Base-by-base conservation (phyloP, 2,888 invertebrate genomes). In the Andrena camellia region DNA sequence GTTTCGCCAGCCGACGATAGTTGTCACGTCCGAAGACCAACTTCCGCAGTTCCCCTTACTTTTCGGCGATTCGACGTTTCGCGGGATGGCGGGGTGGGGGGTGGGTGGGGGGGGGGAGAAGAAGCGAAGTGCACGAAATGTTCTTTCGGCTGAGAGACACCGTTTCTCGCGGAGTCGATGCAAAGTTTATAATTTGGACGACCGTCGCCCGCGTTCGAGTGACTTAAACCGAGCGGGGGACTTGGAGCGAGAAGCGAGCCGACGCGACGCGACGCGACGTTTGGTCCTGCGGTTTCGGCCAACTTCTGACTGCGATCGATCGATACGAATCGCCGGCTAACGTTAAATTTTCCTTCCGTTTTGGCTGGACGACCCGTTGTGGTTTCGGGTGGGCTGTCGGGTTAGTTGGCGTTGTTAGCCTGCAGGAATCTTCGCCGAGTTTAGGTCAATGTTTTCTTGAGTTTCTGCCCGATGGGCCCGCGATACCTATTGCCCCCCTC, bases 271-370 rank as follows among this genome's bases (percentile, higher is more conserved):
- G 72, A 42, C 29, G 52, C 63, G 72, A 75, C 60, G 78, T 60
- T 82, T 52, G 78, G 62, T 57, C 60, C 60, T 84, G 86, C 78
- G 81, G 81, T 83, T 81, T 75, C 66, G 26, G 33, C 62, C 20
- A 84, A 84, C 78, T 86, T 84, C 80, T 76, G 66, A 66, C 77
- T 69, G 62, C 17, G 60, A 4, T 3, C 64, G 73, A 84, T 86
- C 86, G 82, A 86, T 83, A 74, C 73, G 86, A 82, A 86, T 83
- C 78, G 66, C 26, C 71, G 78, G 68, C 69, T 79, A 85, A 83
- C 86, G 82, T 87, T 78, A 86, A 87, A 87, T 84, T 86, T 85
- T 83, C 83, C 79, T 86, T 79, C 86, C 86, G 86, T 79, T 86
- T 85, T 77, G 86, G 82, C 84, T 74, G 71, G 62, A 60, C 69